Evolutionary conservation across 2,888 invertebrate species (phyloP).

Genomic region (Rhamphomyia laevipes): DNA sequence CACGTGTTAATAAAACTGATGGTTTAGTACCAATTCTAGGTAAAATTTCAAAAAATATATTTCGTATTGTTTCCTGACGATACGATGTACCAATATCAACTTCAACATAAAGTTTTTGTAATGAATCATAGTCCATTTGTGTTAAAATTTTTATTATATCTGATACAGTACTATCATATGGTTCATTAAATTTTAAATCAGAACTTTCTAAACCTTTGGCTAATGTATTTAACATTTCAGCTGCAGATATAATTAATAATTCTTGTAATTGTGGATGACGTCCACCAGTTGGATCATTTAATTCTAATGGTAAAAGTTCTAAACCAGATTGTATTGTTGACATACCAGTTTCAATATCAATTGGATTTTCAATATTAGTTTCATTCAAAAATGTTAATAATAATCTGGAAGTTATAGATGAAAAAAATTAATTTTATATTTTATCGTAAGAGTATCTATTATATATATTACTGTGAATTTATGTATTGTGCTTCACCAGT

Average conservation of each 20-base stretch:
- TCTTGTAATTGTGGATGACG: constrained; percentile 33
- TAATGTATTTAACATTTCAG: constrained; percentile 28
- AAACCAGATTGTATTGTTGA: constrained; percentile 25
- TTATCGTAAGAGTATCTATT: not conserved
- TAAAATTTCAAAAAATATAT: constrained; percentile 59
- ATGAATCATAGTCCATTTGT: constrained; percentile 33
- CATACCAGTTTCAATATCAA: constrained; percentile 37
- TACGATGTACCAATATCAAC: constrained; percentile 59
- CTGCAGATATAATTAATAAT: constrained; percentile 27
- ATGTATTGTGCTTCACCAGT: constrained; percentile 37
- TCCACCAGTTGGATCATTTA: constrained; percentile 35
- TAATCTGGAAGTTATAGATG: constrained; percentile 20
- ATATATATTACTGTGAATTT: constrained; percentile 30
- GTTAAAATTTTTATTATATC: constrained; percentile 34
- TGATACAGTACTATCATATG: constrained; percentile 34
- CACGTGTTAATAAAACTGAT: constrained; percentile 51
- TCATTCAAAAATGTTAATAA: constrained; percentile 31
- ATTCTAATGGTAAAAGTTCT: constrained; percentile 26
- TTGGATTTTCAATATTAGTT: constrained; percentile 33
- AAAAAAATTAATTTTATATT: not conserved
- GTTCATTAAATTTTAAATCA: constrained; percentile 34
- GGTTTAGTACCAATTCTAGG: constrained; percentile 57
- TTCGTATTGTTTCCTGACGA: constrained; percentile 58
- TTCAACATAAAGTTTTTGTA: constrained; percentile 42
- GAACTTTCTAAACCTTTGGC: constrained; percentile 34